Evolutionary conservation across 2,113 vertebrate genomes (phyloP).

Genomic region (Micromys minutus): DNA sequence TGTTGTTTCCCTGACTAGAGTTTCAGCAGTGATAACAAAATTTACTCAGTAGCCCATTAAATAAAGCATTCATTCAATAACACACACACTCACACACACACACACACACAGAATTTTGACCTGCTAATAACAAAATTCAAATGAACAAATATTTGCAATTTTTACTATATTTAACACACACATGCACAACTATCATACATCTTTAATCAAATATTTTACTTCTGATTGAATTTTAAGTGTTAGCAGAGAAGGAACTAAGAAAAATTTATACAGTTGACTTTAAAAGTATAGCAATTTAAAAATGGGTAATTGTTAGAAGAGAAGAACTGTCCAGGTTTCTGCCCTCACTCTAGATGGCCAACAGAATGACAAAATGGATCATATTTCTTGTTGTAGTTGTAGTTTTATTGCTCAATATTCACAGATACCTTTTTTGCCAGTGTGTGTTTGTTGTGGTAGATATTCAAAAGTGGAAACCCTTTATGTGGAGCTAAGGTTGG

Average conservation of each 20-base stretch:
- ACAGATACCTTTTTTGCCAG: constrained; percentile 10
- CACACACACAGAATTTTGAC: not conserved
- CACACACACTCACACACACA: not conserved
- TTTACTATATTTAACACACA: not conserved
- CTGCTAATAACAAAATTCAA: constrained; percentile 22
- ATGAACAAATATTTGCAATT: not conserved
- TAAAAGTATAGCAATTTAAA: constrained; percentile 37
- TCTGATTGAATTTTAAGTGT: constrained; percentile 45
- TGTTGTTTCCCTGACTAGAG: not conserved
- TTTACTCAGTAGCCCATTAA: not conserved
- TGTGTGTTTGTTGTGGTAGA: too few relatives aligned
- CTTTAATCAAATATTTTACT: constrained; percentile 39
- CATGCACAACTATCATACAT: constrained; percentile 1
- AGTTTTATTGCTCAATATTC: constrained; percentile 27
- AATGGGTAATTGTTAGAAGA: constrained; percentile 27
- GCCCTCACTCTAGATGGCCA: constrained; percentile 7
- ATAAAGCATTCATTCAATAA: not conserved
- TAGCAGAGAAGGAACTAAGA: constrained; percentile 23
- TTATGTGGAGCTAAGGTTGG: too few relatives aligned
- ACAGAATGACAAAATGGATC: not conserved
- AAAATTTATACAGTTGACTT: constrained; percentile 3
- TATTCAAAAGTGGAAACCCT: too few relatives aligned
- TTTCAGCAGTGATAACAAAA: not conserved
- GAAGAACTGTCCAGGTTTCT: constrained; percentile 32
- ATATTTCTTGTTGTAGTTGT: not conserved